Evolutionary conservation across 2,888 invertebrate species (phyloP).

Genomic region (Acholoe squamosa): DNA sequence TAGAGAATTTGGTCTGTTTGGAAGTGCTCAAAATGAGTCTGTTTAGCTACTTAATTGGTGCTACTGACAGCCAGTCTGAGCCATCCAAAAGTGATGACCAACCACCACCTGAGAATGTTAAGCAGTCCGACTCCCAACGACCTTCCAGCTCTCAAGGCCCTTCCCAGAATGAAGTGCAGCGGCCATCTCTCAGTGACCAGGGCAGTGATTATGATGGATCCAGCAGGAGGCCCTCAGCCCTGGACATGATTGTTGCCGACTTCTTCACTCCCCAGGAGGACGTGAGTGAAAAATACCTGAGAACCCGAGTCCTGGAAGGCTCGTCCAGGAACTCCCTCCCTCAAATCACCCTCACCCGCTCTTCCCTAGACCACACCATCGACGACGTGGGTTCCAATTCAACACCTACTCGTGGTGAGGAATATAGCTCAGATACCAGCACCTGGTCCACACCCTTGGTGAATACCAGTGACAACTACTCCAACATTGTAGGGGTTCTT

Average conservation of each 20-base stretch:
- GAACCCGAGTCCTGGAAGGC: not conserved
- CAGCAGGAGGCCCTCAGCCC: not conserved
- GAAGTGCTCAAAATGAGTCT: not conserved
- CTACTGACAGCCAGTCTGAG: not conserved
- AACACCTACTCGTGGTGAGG: not conserved
- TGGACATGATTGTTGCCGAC: not conserved
- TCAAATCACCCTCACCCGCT: not conserved
- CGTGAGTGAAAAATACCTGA: not conserved
- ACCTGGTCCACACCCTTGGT: not conserved
- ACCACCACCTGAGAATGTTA: too few species aligned
- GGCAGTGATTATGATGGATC: not conserved
- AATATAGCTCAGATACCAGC: not conserved
- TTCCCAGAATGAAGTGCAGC: not conserved
- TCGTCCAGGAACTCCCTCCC: not conserved
- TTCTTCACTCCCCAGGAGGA: conserved; percentile 16
- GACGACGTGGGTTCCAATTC: not conserved
- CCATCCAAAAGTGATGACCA: too few species aligned
- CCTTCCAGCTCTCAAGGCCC: not conserved
- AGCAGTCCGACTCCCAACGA: too few species aligned
- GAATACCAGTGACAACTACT: conserved; percentile 12
- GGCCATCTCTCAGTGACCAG: not conserved
- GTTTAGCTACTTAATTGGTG: not conserved
- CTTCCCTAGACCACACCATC: not conserved
- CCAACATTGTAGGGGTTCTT: not conserved
- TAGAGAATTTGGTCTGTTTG: not conserved